Percentiles rank a stretch among this genome's conserved stretches.
phyloP scores from a whole-genome alignment of 2,797 vertebrate genomes.

The Bryconaethiops microstoma region DNA sequence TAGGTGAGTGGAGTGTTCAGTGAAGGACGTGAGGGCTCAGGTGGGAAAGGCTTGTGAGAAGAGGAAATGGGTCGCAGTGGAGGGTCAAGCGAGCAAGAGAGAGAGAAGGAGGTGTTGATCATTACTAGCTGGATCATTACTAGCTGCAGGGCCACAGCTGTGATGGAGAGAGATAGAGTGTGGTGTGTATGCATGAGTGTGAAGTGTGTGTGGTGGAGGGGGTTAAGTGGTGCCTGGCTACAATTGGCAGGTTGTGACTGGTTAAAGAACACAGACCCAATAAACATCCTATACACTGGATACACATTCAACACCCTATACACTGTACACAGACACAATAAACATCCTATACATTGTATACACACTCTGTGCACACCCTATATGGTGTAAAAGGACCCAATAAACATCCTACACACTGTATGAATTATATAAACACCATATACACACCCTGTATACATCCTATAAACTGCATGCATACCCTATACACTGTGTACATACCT shows the following conservation, averaged over 20 bases:
- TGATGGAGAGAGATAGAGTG: conserved; percentile 58
- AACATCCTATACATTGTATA: too few species aligned
- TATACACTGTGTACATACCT: too few species aligned
- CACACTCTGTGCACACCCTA: too few species aligned
- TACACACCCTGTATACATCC: too few species aligned
- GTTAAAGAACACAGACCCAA: conserved; percentile 46
- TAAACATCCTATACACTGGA: too few species aligned
- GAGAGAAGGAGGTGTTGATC: conserved; percentile 56
- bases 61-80: conserved; percentile 77
- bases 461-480: too few species aligned
- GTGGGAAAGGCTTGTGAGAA: conserved; percentile 67
- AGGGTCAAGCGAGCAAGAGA: conserved; percentile 59
- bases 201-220: conserved; percentile 29
- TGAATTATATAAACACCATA: too few species aligned
- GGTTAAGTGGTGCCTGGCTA: conserved; percentile 49
- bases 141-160: conserved; percentile 64
- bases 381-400: too few species aligned
- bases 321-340: too few species aligned
- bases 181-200: too few species aligned
- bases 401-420: too few species aligned
- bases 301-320: too few species aligned
- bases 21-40: conserved; percentile 68
- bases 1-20: conserved; percentile 68
- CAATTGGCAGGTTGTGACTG: conserved; percentile 47
- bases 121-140: conserved; percentile 71